A percentile compares a stretch with the other conserved stretches of the same genome.
These are phyloP conservation scores for Lepidocolaptes lacrymiger DNA, from an alignment of 2,797 vertebrate species.

Conservation along the genomic window DNA sequence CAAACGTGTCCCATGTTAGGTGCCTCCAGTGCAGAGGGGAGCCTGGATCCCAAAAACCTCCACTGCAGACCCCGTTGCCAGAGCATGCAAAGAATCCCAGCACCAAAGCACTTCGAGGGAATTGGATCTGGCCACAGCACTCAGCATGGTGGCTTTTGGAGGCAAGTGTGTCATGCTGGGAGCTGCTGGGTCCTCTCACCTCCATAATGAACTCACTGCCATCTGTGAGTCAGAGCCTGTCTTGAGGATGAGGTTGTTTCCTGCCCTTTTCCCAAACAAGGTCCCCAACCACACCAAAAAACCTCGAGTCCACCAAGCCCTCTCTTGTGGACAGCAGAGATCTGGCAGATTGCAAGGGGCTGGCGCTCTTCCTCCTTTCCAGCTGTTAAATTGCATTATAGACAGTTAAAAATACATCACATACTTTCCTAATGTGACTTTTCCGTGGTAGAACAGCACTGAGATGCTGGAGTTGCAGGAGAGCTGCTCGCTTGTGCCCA, in stretches of 20 bases:
- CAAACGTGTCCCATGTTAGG: rapidly evolving
- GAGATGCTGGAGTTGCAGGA: not conserved
- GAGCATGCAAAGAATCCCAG: not conserved
- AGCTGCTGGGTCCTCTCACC: not conserved
- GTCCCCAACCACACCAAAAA: not conserved
- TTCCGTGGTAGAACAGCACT: not conserved
- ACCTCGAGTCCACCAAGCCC: not conserved
- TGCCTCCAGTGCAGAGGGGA: not conserved
- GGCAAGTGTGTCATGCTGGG: rapidly evolving
- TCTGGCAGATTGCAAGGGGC: not conserved
- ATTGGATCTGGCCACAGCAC: not conserved
- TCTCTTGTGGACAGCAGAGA: not conserved
- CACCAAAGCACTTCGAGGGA: not conserved
- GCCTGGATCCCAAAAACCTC: not conserved
- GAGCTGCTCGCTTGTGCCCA: not conserved
- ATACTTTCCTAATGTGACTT: slow-evolving; percentile 60
- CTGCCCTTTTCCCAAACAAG: not conserved
- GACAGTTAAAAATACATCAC: slow-evolving; percentile 58
- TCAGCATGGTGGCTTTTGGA: not conserved
- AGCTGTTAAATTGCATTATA: slow-evolving; percentile 59
- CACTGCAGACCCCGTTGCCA: not conserved
- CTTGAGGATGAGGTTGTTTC: not conserved
- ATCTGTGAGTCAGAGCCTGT: not conserved
- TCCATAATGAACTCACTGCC: not conserved
- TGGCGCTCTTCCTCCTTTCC: slow-evolving; percentile 34